Evolutionary conservation across 2,797 vertebrate species (phyloP).

Genomic region (Decapterus maruadsi): DNA sequence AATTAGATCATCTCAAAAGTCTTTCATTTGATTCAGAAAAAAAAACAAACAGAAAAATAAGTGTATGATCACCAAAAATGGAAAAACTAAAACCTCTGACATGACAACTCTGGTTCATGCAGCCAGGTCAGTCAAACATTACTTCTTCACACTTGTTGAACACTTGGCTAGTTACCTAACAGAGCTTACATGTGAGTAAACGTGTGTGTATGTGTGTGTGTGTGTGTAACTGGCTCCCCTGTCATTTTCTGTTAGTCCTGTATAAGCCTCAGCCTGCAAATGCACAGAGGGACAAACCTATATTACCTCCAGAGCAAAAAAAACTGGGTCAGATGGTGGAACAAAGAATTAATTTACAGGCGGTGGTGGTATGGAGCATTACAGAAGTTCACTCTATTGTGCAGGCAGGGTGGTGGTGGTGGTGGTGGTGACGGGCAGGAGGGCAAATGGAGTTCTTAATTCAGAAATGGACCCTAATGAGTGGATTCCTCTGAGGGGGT

Average conservation of each 20-base stretch:
- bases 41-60: no score
- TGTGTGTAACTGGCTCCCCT: conserved; percentile 3
- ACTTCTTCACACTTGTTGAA: conserved; percentile 20
- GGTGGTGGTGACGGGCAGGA: conserved; percentile 13
- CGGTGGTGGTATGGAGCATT: conserved; percentile 69
- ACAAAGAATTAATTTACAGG: conserved; percentile 87
- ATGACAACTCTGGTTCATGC: neutral
- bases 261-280: conserved; percentile 30
- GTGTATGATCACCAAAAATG: neutral
- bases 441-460: conserved; percentile 56
- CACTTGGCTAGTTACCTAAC: conserved; percentile 9
- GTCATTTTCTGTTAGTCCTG: conserved; percentile 35
- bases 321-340: conserved; percentile 71
- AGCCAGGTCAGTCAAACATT: conserved; percentile 7
- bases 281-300: conserved; percentile 56
- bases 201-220: no score
- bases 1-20: neutral
- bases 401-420: conserved; percentile 49
- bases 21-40: neutral
- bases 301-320: conserved; percentile 65
- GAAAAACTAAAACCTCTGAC: neutral
- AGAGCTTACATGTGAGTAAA: neutral
- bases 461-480: conserved; percentile 69
- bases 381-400: conserved; percentile 82
- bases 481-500: conserved; percentile 62